A percentile compares a stretch with the other conserved stretches of the same genome.
Conservation (phyloP, 2,888 invertebrate genomes). For the Cryptophagus acutangulus region DNA sequence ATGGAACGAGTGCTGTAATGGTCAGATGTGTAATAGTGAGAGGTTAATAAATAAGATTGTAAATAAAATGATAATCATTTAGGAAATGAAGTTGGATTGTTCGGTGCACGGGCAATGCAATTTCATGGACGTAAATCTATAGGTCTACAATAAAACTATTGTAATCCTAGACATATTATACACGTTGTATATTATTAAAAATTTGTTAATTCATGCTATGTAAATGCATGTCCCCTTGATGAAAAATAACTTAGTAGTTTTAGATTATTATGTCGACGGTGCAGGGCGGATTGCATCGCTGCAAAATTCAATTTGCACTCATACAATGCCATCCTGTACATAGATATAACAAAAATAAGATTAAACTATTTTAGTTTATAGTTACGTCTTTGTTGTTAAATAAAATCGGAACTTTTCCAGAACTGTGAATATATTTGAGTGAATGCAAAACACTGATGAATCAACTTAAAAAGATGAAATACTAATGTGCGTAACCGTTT, state of each 20-base stretch:
- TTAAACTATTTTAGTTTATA: constrained; percentile 36
- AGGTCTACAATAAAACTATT: constrained; percentile 35
- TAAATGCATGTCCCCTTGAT: constrained; percentile 46
- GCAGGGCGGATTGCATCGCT: constrained; percentile 34
- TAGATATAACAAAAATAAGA: constrained; percentile 19
- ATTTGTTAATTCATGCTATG: constrained; percentile 46
- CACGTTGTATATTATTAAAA: constrained; percentile 34
- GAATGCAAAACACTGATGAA: background rate
- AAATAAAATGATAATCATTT: constrained; percentile 45
- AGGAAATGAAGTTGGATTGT: constrained; percentile 43
- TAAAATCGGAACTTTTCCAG: constrained; percentile 11
- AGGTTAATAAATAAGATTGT: constrained; percentile 32
- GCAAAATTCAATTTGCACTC: too few relatives aligned
- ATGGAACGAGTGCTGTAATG: constrained; percentile 15
- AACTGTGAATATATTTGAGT: constrained; percentile 19
- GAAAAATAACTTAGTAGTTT: constrained; percentile 39
- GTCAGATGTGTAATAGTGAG: constrained; percentile 36
- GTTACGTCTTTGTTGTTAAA: constrained; percentile 39
- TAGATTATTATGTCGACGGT: constrained; percentile 47
- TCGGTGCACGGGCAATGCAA: constrained; percentile 42
- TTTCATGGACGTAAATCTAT: constrained; percentile 29
- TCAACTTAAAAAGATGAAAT: too few relatives aligned
- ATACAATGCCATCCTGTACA: too few relatives aligned
- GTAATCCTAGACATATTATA: constrained; percentile 37
- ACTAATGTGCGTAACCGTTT: too few relatives aligned